Evolutionary conservation across 2,888 invertebrate genomes (phyloP).

Genomic region (Eugnorisma glareosa): DNA sequence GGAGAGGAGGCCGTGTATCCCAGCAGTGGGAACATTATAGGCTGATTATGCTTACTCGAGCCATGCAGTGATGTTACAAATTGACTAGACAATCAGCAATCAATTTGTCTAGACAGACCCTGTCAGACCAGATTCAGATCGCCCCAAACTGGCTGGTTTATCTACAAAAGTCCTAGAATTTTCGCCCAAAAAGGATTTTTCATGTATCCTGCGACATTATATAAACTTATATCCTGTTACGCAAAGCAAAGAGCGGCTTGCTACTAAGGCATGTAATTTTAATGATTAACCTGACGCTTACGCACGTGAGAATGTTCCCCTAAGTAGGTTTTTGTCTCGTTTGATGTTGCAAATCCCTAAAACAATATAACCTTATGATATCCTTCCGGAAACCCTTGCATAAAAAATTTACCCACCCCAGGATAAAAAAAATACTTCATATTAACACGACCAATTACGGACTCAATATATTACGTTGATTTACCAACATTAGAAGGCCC

Average conservation of each 20-base stretch:
- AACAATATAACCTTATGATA: too few species aligned
- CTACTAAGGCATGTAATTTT: slow-evolving; percentile 59
- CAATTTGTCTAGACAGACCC: too few species aligned
- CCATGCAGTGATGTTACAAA: neutral
- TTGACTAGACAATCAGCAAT: neutral
- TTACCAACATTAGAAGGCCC: too few species aligned
- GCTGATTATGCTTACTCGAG: too few species aligned
- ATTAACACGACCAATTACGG: too few species aligned
- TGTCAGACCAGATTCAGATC: too few species aligned
- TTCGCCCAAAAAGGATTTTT: neutral
- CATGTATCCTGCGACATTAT: neutral
- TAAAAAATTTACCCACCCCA: too few species aligned
- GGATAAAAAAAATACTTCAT: too few species aligned
- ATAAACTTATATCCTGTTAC: slow-evolving; percentile 39
- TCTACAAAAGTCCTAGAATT: neutral
- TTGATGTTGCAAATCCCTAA: slow-evolving; percentile 44
- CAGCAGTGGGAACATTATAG: too few species aligned
- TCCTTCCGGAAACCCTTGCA: too few species aligned
- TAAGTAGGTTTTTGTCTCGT: slow-evolving; percentile 21
- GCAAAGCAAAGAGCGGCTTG: slow-evolving; percentile 44
- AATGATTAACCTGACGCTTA: slow-evolving; percentile 56
- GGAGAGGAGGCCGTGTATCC: too few species aligned
- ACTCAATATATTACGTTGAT: too few species aligned
- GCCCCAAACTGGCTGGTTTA: neutral
- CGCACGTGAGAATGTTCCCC: slow-evolving; percentile 38